Evolutionary conservation across 2,888 invertebrate genomes (phyloP).

Genomic region (Agrotis puta): DNA sequence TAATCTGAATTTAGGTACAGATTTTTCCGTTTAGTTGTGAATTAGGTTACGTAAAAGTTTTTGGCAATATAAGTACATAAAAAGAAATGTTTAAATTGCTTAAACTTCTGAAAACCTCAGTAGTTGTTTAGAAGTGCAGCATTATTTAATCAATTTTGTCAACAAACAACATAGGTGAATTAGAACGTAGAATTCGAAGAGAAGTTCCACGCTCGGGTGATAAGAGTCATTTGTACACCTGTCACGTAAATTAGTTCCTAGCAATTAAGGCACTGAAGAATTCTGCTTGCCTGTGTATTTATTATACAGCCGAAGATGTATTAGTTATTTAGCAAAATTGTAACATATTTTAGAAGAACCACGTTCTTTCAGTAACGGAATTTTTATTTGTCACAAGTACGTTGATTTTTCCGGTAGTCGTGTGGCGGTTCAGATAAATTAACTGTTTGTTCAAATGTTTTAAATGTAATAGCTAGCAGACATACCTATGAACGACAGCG

Average conservation of each 20-base stretch:
- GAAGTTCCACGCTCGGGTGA: conserved; percentile 36
- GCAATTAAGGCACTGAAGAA: conserved; percentile 58
- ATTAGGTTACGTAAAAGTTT: conserved; percentile 5
- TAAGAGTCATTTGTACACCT: conserved; percentile 59
- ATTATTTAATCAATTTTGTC: conserved; percentile 38
- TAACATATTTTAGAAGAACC: conserved; percentile 38
- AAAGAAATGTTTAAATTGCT: background rate
- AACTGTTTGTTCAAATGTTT: conserved; percentile 10
- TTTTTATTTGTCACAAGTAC: conserved; percentile 37
- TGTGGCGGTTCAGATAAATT: background rate
- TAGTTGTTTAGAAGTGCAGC: background rate
- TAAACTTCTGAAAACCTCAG: background rate
- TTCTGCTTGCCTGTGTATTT: conserved; percentile 50
- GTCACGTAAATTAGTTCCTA: conserved; percentile 64
- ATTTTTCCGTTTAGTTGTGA: conserved; percentile 3
- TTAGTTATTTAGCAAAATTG: conserved; percentile 49
- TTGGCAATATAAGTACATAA: background rate
- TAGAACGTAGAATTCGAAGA: conserved; percentile 45
- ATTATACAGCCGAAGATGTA: conserved; percentile 46
- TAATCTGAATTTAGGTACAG: conserved; percentile 4
- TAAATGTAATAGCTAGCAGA: conserved; percentile 27
- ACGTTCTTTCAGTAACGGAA: conserved; percentile 39
- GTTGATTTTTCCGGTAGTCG: conserved; percentile 2
- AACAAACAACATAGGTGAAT: conserved; percentile 48
- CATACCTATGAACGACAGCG: conserved; percentile 25